These are phyloP conservation scores for Chydorus sphaericus DNA, from an alignment of 2,888 invertebrate genomes.

Conservation along the genomic window DNA sequence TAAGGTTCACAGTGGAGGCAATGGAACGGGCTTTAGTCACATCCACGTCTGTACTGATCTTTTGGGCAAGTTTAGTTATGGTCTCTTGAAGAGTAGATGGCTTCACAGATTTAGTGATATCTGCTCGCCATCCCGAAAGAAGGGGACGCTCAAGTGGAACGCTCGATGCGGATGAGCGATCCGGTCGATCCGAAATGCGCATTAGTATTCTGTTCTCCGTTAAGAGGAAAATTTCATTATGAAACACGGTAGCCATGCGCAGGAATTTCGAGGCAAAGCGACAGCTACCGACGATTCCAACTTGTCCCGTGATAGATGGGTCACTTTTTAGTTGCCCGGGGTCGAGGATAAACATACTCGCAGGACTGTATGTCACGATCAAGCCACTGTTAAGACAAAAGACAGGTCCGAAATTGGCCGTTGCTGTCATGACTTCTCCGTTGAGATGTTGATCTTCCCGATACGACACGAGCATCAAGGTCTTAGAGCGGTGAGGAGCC, in stretches of 20 bases:
- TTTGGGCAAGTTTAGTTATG: slow-evolving; percentile 7
- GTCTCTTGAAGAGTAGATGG: neutral
- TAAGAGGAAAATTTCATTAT: slow-evolving; percentile 53
- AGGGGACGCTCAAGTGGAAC: neutral
- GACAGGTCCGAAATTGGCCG: neutral
- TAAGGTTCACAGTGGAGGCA: neutral
- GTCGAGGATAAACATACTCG: slow-evolving; percentile 9
- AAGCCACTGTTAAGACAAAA: neutral
- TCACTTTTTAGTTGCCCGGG: neutral
- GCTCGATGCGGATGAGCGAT: slow-evolving; percentile 25
- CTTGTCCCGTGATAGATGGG: neutral
- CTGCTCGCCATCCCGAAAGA: neutral
- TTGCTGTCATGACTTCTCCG: neutral
- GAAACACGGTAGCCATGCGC: neutral
- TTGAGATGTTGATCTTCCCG: neutral
- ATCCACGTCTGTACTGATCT: slow-evolving; percentile 9
- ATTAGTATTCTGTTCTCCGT: slow-evolving; percentile 63
- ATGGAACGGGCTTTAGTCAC: neutral
- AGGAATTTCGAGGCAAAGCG: neutral
- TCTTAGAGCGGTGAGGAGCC: neutral
- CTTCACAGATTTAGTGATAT: neutral
- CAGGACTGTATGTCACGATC: slow-evolving; percentile 1
- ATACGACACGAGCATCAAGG: neutral
- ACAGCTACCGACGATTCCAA: neutral
- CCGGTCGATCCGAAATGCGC: slow-evolving; percentile 59